These are phyloP conservation scores for Anisognathus igniventris DNA, from an alignment of 2,797 vertebrate genomes.

Conservation along the genomic window DNA sequence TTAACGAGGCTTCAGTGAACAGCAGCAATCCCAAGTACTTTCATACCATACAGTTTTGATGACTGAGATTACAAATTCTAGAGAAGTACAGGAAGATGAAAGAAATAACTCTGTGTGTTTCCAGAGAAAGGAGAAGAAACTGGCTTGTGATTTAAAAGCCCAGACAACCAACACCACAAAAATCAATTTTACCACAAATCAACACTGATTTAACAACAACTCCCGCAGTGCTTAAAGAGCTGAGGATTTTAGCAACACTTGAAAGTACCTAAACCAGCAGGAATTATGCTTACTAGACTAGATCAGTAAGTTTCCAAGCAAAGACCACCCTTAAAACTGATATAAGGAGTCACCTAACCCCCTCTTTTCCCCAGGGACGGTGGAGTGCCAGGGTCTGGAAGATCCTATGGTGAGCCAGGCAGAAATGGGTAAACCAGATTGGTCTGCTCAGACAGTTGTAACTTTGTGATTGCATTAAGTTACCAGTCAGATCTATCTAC, in stretches of 20 bases:
- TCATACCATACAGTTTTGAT: not conserved
- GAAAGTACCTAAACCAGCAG: not conserved
- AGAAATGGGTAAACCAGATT: not conserved
- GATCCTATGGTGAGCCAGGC: not conserved
- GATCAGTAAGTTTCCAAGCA: not conserved
- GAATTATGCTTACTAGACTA: not conserved
- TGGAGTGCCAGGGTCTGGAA: not conserved
- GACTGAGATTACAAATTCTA: not conserved
- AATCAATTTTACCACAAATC: not conserved
- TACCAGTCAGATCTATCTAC: not conserved
- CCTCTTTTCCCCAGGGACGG: not conserved
- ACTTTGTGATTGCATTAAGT: not conserved
- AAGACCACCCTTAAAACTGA: not conserved
- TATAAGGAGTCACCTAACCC: not conserved
- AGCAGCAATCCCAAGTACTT: rapidly evolving
- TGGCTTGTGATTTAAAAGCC: not conserved
- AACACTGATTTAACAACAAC: not conserved
- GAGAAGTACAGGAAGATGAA: not conserved
- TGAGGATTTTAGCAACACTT: not conserved
- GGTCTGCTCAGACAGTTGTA: not conserved
- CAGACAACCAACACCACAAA: not conserved
- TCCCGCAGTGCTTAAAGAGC: not conserved
- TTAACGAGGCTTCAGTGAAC: not conserved
- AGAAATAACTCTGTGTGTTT: not conserved
- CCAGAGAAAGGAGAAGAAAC: not conserved